Percentiles rank a stretch among this genome's conserved stretches.
Evolutionary conservation across 1,140 invertebrate species (phyloP).

Genomic region (Battus philenor): DNA sequence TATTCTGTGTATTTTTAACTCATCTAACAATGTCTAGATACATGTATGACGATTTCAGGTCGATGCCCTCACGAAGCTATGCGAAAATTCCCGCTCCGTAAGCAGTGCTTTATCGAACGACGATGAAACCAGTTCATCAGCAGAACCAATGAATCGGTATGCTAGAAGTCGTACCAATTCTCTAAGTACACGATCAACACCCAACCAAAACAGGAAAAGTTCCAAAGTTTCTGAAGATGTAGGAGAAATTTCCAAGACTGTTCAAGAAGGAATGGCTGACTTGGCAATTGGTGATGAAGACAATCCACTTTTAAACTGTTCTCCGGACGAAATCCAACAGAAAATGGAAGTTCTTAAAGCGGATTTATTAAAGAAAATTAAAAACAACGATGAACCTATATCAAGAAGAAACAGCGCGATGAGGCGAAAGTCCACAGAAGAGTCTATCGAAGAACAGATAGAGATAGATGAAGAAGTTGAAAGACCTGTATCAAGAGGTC

Average conservation of each 20-base stretch:
- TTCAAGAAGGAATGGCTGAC: slow-evolving; percentile 67
- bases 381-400: slow-evolving; percentile 45
- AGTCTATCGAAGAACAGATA: slow-evolving; percentile 58
- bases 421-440: slow-evolving; percentile 48
- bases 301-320: slow-evolving; percentile 30
- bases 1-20: slow-evolving; percentile 3
- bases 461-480: slow-evolving; percentile 34
- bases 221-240: slow-evolving; percentile 52
- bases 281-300: slow-evolving; percentile 52
- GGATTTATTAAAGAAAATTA: slow-evolving; percentile 62
- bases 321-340: slow-evolving; percentile 50
- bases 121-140: slow-evolving; percentile 49
- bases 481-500: slow-evolving; percentile 54
- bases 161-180: slow-evolving; percentile 38
- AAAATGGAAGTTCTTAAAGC: slow-evolving; percentile 57
- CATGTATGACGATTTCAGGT: slow-evolving; percentile 27
- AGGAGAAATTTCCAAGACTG: slow-evolving; percentile 56
- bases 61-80: slow-evolving; percentile 50
- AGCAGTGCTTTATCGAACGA: slow-evolving; percentile 56
- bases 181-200: slow-evolving; percentile 43
- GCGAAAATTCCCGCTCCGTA: slow-evolving; percentile 53
- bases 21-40: background rate
- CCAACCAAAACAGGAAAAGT: slow-evolving; percentile 39
- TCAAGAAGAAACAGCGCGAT: slow-evolving; percentile 50
- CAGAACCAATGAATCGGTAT: slow-evolving; percentile 48